Base-by-base conservation (phyloP, 30 jellyfish, hydroid and myxozoan species). In the Euphysa ruthae region DNA sequence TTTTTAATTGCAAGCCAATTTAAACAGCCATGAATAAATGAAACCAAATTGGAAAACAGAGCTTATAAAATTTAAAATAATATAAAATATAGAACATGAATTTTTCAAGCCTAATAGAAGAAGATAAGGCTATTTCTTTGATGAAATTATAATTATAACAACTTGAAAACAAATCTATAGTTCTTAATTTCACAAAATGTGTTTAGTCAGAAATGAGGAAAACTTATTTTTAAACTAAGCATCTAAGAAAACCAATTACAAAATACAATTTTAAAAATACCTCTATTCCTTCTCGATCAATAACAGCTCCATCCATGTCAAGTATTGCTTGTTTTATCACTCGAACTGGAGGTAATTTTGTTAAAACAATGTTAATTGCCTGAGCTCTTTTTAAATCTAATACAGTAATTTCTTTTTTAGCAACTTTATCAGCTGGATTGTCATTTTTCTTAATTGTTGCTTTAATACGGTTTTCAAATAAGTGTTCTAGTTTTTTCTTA, bases 301-400 rank as follows among this genome's bases (percentile, higher is more conserved):
- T 61, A 6, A 90, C 98, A 13, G 98, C 98, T 29, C 92, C 79
- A 57, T 90, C 98, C 98, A 90, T 90, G 31, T 90, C 98, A 15
- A 90, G 52, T 27, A 90, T 90, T 4, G 98, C 98, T 57, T 90
- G 98, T 50, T 90, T 90, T 15, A 90, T 90, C 12, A 89, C 95
- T 30, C 98, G 79, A 19, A 80, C 74, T 0, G 98, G 98, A 1
- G 98, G 98, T 20, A 90, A 56, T 34, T 90, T 90, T 2, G 98
- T 90, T 6, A 90, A 65, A 15, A 90, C 98, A 50, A 90, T 90
- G 69, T 90, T 90, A 25, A 90, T 90, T 1, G 98, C 98, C 51
- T 90, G 98, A 1, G 98, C 98, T 56, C 98, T 60, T 64, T 90
- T 90, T 71, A 90, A 33, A 27, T 85, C 93, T 51, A 90, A 63